Evolutionary conservation across 2,113 vertebrate genomes (phyloP), one percentile per base, ranked within the genome.

Genomic region (Perca flavescens): DNA sequence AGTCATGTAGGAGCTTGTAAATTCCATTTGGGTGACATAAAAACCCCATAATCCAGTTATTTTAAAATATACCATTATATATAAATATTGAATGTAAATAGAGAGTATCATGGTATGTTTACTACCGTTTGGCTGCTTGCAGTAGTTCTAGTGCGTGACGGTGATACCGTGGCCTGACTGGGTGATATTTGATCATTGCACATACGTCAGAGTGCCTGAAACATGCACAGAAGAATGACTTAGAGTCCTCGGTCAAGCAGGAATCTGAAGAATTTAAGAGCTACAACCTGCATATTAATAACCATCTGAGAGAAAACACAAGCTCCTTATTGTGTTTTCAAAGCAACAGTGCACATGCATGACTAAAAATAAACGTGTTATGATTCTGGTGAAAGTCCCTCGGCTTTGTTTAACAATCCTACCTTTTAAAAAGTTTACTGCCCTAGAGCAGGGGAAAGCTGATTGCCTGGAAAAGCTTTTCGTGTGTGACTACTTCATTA

Each of bases 331-430:
- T 4, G 17, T 25, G 58, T 15, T 10, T 31, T 77, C 46, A 74
- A 58, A 47, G n/a, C 50, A 64, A n/a, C 47, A 5, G 21, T 21
- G 22, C 49, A 36, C 21, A 31, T 49, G 21, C 57, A 64, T 9
- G 15, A 50, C 85, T 88, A 80, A 89, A 91, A 91, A 86, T 91
- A 93, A 73, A 72, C 47, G 64, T 87, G 71, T 83, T 75, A 69
- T 46, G 62, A 84, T 74, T 78, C 57, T 11, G 17, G 40, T 73
- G 82, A 82, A 82, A 58, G 21, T 56, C 47, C 63, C 46, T 28
- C n/a, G 16, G 80, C 69, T 90, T 84, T 80, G 50, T 78, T 70
- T 60, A 77, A 79, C 80, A 82, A 74, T 82, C 71, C 76, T 21
- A 7, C 10, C 40, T 3, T 43, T 43, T 10, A 43, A 9, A 11